These are phyloP conservation scores for Marronus borbonicus DNA, from an alignment of 2,888 invertebrate genomes.

Conservation along the genomic window DNA sequence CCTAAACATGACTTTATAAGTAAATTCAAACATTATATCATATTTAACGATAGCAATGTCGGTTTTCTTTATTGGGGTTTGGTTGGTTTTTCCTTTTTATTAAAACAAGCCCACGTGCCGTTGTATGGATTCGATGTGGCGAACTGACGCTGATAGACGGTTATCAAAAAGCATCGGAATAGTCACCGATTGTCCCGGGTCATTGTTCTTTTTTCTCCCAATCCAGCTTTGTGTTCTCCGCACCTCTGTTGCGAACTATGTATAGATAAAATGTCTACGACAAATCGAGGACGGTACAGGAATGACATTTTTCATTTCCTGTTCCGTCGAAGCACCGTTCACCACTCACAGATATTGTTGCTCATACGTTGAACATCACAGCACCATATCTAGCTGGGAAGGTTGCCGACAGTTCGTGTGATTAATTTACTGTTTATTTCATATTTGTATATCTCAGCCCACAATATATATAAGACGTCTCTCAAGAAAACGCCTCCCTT, in stretches of 20 bases:
- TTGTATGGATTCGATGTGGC: not conserved
- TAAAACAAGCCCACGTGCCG: no score
- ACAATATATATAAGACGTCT: no score
- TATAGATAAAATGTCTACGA: constrained; percentile 1
- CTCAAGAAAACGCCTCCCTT: no score
- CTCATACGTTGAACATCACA: not conserved
- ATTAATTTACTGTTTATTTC: no score
- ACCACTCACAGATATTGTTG: not conserved
- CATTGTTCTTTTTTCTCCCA: constrained; percentile 8
- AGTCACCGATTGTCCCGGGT: not conserved
- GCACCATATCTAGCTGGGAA: no score
- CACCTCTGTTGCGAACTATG: not conserved
- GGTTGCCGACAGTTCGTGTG: no score
- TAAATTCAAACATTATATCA: no score
- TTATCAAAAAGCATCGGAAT: not conserved
- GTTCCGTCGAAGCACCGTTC: not conserved
- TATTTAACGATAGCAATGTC: no score
- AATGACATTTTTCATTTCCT: constrained; percentile 26
- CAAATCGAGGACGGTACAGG: constrained; percentile 5
- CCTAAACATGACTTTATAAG: no score
- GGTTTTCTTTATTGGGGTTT: no score
- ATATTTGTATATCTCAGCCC: no score
- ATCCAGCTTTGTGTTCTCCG: not conserved
- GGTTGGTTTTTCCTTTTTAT: no score
- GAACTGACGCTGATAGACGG: not conserved